Evolutionary conservation across 2,113 vertebrate genomes (phyloP).

Genomic region (Hippocampus barbouri): DNA sequence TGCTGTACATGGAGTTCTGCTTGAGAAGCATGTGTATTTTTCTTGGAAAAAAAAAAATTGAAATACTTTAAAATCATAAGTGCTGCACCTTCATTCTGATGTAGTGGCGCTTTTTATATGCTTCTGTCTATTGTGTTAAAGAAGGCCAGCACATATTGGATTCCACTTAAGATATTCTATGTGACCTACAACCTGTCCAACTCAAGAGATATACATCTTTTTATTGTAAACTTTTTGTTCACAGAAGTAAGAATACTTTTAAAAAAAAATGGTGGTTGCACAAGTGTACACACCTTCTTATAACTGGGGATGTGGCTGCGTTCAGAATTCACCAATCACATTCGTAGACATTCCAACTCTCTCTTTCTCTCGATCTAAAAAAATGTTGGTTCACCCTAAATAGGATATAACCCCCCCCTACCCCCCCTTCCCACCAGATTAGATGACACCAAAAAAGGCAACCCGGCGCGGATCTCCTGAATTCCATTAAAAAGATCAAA

Average conservation of each 20-base stretch:
- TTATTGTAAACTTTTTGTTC: too few relatives aligned
- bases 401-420: slow-evolving; percentile 52
- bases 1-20: too few relatives aligned
- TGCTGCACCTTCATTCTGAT: background rate
- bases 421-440: slow-evolving; percentile 31
- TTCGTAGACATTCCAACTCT: too few relatives aligned
- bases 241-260: too few relatives aligned
- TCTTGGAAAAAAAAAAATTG: background rate
- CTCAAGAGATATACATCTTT: too few relatives aligned
- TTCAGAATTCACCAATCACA: too few relatives aligned
- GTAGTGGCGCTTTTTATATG: background rate
- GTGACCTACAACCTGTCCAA: too few relatives aligned
- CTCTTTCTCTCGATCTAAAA: background rate
- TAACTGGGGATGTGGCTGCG: too few relatives aligned
- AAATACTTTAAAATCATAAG: background rate
- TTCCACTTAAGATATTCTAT: too few relatives aligned
- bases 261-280: too few relatives aligned
- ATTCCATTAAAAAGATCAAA: slow-evolving; percentile 38
- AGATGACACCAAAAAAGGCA: slow-evolving; percentile 51
- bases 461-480: slow-evolving; percentile 53
- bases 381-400: slow-evolving; percentile 35
- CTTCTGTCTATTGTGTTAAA: background rate
- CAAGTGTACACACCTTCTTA: too few relatives aligned
- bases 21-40: background rate
- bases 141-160: too few relatives aligned